Evolutionary conservation across 2,888 invertebrate species (phyloP).

Genomic region (Andrena bicolor): DNA sequence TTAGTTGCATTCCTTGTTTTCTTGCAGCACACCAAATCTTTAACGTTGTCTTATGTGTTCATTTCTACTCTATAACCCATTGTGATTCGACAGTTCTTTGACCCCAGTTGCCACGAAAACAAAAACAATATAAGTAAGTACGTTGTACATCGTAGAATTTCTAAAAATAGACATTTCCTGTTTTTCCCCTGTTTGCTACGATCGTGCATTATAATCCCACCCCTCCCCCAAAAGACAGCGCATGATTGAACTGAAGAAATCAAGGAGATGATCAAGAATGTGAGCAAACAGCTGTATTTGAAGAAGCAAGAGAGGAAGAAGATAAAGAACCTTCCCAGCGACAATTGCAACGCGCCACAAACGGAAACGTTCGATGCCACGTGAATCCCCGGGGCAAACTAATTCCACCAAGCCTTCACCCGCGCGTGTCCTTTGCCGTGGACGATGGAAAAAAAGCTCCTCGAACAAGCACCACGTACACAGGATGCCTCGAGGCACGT

Average conservation of each 20-base stretch:
- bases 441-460: constrained; percentile 1
- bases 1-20: no score
- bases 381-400: constrained; percentile 4
- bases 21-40: no score
- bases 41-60: no score
- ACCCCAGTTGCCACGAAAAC: no score
- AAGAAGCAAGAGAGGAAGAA: background rate
- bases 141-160: no score
- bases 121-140: no score
- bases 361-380: background rate
- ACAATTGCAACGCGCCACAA: background rate
- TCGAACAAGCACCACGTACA: background rate
- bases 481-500: constrained; percentile 4
- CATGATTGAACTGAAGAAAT: background rate
- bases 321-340: background rate
- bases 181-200: no score
- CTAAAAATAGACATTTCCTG: no score
- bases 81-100: no score
- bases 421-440: constrained; percentile 2
- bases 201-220: no score
- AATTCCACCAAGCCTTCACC: background rate
- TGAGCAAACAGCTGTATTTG: background rate
- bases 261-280: background rate
- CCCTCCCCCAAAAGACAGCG: no score
- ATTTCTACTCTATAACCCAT: no score